A percentile compares a stretch with the other conserved stretches of the same genome.
Evolutionary conservation across 2,797 vertebrate genomes (phyloP).

Genomic region (Eleutherodactylus coqui): DNA sequence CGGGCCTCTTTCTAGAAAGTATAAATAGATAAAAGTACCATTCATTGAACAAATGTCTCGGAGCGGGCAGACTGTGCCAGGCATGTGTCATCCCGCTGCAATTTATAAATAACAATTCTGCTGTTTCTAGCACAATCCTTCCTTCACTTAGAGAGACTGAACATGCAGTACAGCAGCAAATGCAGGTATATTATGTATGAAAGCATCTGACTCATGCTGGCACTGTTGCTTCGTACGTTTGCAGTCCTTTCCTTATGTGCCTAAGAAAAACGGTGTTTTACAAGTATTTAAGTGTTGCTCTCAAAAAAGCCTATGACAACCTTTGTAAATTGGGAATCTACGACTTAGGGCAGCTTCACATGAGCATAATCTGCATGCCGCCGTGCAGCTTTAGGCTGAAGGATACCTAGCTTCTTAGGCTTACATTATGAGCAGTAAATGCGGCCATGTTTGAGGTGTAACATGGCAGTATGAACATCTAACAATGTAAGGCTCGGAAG

Average conservation of each 20-base stretch:
- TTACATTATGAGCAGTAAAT: no score
- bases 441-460: no score
- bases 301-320: not conserved
- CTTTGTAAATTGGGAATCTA: not conserved
- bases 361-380: no score
- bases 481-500: no score
- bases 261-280: not conserved
- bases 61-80: constrained; percentile 51
- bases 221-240: not conserved
- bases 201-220: not conserved
- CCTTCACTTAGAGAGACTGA: constrained; percentile 36
- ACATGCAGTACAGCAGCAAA: constrained; percentile 52
- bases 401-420: no score
- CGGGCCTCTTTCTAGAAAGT: constrained; percentile 1
- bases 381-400: no score
- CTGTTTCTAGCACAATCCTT: constrained; percentile 49
- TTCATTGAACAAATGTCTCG: constrained; percentile 49
- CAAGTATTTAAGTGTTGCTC: not conserved
- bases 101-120: constrained; percentile 59
- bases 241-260: not conserved
- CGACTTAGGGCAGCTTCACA: no score
- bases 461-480: no score
- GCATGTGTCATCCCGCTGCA: constrained; percentile 51
- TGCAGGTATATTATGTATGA: constrained; percentile 21
- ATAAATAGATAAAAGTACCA: constrained; percentile 56